phyloP scores from a whole-genome alignment of 2,113 vertebrate species.

The Phyllopteryx taeniolatus region DNA sequence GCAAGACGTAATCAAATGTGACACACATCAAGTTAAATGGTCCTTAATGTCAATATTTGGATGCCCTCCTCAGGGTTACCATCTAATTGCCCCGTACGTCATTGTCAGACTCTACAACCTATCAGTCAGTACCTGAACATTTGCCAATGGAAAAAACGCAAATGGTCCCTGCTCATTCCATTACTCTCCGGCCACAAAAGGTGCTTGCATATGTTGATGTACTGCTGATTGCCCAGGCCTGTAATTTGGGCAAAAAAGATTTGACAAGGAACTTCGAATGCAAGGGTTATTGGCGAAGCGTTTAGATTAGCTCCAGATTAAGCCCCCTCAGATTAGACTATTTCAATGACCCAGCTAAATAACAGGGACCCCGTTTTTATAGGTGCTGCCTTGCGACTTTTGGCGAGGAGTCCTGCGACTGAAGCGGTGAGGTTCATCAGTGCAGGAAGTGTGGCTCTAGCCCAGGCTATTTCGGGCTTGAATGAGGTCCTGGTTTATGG shows the following conservation, averaged over 20 bases:
- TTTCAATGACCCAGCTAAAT: neutral
- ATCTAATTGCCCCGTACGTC: neutral
- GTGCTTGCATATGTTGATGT: neutral
- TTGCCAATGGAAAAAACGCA: neutral
- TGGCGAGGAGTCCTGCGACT: neutral
- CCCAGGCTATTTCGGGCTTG: neutral
- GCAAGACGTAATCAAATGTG: neutral
- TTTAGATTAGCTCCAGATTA: neutral
- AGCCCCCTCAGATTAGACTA: neutral
- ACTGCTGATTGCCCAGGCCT: too few relatives aligned
- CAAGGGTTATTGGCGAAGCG: neutral
- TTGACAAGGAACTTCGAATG: neutral
- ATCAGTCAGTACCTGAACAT: neutral
- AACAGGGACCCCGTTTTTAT: neutral
- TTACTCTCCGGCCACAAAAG: neutral
- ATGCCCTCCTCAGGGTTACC: neutral
- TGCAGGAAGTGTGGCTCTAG: neutral
- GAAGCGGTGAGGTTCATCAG: neutral
- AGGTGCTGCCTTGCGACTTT: neutral
- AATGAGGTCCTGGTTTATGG: neutral
- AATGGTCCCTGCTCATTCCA: neutral
- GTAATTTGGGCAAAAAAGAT: neutral
- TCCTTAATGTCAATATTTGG: too few relatives aligned
- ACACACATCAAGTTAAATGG: neutral
- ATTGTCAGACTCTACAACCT: neutral